Base-by-base conservation (phyloP, 2,797 vertebrate species). In the Aphelocoma californica region DNA sequence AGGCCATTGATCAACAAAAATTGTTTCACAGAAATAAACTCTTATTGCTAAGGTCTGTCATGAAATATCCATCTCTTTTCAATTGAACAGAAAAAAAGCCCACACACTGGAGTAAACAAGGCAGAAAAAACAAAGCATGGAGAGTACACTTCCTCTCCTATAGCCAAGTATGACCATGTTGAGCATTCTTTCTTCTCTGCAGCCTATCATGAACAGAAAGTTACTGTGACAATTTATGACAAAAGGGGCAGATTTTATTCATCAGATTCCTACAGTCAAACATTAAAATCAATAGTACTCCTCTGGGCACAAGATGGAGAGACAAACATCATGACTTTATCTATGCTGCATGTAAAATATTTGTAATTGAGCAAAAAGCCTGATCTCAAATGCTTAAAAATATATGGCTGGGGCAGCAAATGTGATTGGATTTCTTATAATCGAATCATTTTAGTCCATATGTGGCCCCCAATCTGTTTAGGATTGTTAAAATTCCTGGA, bases 401-500 rank as follows among this genome's bases (percentile, higher is more conserved):
- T 80, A 72, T 14, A 84, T 26, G 45, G 42, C 86, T 3, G 1
- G n/a, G 79, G 56, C 61, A 94, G 83, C 62, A 94, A 97, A 96
- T 96, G 86, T 92, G 97, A 97, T 97, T 97, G 90, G 84, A 95
- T 93, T 96, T 95, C 93, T 94, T 91, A 81, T 93, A 96, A 97
- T 93, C 77, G 96, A 95, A 97, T 97, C 38, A 92, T 96, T 95
- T 97, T 78, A 64, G 81, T 94, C 95, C 96, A 95, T 95, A 96
- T 97, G 95, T 77, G 70, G 87, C 91, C 81, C 95, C 54, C 96
- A 96, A 98, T 97, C 96, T 98, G 95, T 97, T 97, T 95, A 95
- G 94, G 90, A 96, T 96, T 97, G 96, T 97, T 97, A 90, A 97
- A 95, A 97, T 97, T 96, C 96, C 93, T 97, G 96, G 97, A 97